Evolutionary conservation across 1,140 invertebrate species (phyloP).

Genomic region (Galleria mellonella): DNA sequence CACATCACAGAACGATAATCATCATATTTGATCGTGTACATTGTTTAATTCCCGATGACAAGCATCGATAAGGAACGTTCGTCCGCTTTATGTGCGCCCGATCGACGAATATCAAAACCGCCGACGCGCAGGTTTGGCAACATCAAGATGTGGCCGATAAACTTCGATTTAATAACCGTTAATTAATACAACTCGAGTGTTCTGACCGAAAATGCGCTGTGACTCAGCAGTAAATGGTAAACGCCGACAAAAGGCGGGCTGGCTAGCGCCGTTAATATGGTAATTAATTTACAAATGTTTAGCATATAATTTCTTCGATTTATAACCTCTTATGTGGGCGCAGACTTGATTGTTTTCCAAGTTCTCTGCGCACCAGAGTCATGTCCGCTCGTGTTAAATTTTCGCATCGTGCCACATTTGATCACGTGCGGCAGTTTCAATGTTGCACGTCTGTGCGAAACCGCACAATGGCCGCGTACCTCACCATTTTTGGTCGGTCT

Average conservation of each 20-base stretch:
- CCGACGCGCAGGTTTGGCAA: slow-evolving; percentile 61
- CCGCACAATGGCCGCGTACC: slow-evolving; percentile 39
- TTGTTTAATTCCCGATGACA: slow-evolving; percentile 68
- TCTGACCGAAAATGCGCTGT: slow-evolving; percentile 57
- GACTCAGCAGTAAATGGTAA: slow-evolving; percentile 60
- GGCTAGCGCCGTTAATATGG: slow-evolving; percentile 65
- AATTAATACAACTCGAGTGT: slow-evolving; percentile 68
- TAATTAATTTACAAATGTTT: slow-evolving; percentile 68
- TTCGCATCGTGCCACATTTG: slow-evolving; percentile 27
- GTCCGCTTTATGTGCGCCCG: slow-evolving; percentile 39
- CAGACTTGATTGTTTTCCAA: slow-evolving; percentile 16
- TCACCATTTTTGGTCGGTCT: slow-evolving; percentile 37
- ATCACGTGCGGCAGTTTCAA: slow-evolving; percentile 33
- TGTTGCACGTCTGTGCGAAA: slow-evolving; percentile 26
- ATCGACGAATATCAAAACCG: slow-evolving; percentile 52
- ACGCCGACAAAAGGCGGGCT: slow-evolving; percentile 58
- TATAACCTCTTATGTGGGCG: slow-evolving; percentile 34
- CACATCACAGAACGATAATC: slow-evolving; percentile 39
- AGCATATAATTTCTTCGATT: slow-evolving; percentile 42
- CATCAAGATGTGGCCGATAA: slow-evolving; percentile 65
- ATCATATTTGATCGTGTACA: slow-evolving; percentile 61
- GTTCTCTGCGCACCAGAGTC: slow-evolving; percentile 2
- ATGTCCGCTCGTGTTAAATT: slow-evolving; percentile 14
- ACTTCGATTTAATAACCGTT: slow-evolving; percentile 70
- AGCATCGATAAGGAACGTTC: slow-evolving; percentile 46